Evolutionary conservation across 2,888 invertebrate genomes (phyloP), one percentile per base, ranked within the genome.

Genomic region (Tetheella fluctuosa): DNA sequence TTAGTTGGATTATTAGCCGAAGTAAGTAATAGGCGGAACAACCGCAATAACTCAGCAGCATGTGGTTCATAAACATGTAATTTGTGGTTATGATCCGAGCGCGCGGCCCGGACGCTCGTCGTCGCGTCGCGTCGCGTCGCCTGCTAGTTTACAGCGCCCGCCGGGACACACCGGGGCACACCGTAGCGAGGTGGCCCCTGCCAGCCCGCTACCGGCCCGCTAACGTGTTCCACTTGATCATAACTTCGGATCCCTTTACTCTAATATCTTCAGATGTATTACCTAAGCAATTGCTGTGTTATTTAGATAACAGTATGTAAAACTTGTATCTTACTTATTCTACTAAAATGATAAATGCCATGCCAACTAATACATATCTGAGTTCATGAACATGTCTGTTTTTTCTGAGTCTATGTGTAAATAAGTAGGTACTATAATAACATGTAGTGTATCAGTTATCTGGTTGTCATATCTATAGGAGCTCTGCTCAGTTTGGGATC

Each of bases 21-120:
- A 20, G 42, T 48, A 48, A 48, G 42, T 20, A 48, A 48, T 17
- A 20, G 42, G 42, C 8, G 42, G 42, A 48, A 48, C 12, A 39
- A 15, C 42, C 42, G 42, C 42, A 8, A 17, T 48, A 48, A 48
- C 10, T 48, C 17, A 48, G 8, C 42, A 17, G 17, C 17, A 17
- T 48, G 20, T 7, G 42, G 42, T 48, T 48, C 42, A 48, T 48
- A 48, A 48, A 48, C 42, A 48, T 48, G 17, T 48, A 20, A 48
- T 48, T 20, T 48, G 42, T 48, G 17, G 42, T 48, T 48, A 48
- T 48, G 6, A 48, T 48, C 4, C 17, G 37, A 34, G 30, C 1
- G 30, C 8, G 30, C 30, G 30, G 5, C 30, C 37, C 37, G 39
- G 39, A 39, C 39, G 39, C 39, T 13, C 37, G 13, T 13, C 37